phyloP scores from a whole-genome alignment of 2,797 vertebrate species.

The Melanotaenia trifasciata region DNA sequence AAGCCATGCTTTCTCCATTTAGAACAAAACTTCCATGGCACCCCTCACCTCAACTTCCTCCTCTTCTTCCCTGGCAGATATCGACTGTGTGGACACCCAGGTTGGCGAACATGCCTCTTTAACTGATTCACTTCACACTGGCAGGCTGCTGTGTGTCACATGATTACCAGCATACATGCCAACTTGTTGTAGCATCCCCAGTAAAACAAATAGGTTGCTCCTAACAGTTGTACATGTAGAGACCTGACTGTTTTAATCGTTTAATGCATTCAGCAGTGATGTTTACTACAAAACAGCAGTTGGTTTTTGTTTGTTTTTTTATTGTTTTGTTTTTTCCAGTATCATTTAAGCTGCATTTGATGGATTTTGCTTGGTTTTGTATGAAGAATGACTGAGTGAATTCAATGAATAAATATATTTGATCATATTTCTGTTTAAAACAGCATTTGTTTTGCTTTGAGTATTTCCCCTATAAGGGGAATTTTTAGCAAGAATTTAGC shows the following conservation, averaged over 20 bases:
- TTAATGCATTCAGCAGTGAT: conserved; percentile 13
- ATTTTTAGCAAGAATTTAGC: neutral
- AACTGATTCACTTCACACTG: conserved; percentile 81
- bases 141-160: conserved; percentile 18
- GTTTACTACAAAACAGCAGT: neutral
- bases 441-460: neutral
- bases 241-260: conserved; percentile 11
- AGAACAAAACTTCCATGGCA: conserved; percentile 33
- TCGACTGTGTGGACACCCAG: conserved; percentile 81
- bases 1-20: neutral
- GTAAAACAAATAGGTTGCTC: conserved; percentile 29
- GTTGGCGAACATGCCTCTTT: conserved; percentile 80
- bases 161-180: conserved; percentile 39
- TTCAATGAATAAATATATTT: neutral
- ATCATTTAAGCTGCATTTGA: neutral
- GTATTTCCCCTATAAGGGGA: neutral
- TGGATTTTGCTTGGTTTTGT: neutral
- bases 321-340: neutral
- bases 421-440: neutral
- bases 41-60: conserved; percentile 72
- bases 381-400: neutral
- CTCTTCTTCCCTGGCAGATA: conserved; percentile 66
- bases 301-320: neutral
- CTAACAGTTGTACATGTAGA: neutral
- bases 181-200: conserved; percentile 77